Percentiles rank a stretch among this genome's conserved stretches.
These are phyloP conservation scores for Nasonia giraulti DNA, from an alignment of 1,140 invertebrate species.

Conservation along the genomic window DNA sequence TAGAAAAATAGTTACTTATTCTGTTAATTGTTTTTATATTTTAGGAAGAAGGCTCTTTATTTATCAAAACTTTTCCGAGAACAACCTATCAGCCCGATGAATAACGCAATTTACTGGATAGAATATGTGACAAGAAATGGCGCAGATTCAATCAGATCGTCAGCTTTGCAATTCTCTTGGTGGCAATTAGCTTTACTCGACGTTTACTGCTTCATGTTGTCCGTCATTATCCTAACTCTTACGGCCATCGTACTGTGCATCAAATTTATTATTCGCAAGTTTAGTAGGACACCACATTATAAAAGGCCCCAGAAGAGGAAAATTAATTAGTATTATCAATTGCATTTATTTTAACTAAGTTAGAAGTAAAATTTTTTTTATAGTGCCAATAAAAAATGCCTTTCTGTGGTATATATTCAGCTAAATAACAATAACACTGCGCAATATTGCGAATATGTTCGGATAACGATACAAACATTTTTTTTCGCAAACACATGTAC, in stretches of 20 bases:
- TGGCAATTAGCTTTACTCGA: slow-evolving; percentile 63
- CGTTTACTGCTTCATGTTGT: slow-evolving; percentile 52
- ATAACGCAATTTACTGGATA: slow-evolving; percentile 67
- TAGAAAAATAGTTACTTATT: not conserved
- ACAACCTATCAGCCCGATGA: slow-evolving; percentile 58
- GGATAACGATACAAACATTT: too few species aligned
- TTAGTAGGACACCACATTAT: too few species aligned
- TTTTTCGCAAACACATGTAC: too few species aligned
- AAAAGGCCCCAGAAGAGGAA: not conserved
- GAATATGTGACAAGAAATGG: slow-evolving; percentile 69
- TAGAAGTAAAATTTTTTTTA: not conserved
- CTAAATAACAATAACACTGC: too few species aligned
- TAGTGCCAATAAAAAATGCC: too few species aligned
- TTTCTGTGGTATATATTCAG: too few species aligned
- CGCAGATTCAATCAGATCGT: slow-evolving; percentile 54
- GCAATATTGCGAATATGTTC: too few species aligned
- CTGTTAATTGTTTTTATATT: not conserved
- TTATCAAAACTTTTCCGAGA: slow-evolving; percentile 61
- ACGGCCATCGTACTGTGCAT: too few species aligned
- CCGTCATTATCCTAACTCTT: too few species aligned
- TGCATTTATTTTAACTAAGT: not conserved
- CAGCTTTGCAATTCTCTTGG: slow-evolving; percentile 58
- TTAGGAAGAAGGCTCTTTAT: too few species aligned
- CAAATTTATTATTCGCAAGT: too few species aligned
- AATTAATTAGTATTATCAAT: not conserved